Base-by-base conservation (phyloP, 2,113 vertebrate genomes). In the Cyprinodon brontotheroides region DNA sequence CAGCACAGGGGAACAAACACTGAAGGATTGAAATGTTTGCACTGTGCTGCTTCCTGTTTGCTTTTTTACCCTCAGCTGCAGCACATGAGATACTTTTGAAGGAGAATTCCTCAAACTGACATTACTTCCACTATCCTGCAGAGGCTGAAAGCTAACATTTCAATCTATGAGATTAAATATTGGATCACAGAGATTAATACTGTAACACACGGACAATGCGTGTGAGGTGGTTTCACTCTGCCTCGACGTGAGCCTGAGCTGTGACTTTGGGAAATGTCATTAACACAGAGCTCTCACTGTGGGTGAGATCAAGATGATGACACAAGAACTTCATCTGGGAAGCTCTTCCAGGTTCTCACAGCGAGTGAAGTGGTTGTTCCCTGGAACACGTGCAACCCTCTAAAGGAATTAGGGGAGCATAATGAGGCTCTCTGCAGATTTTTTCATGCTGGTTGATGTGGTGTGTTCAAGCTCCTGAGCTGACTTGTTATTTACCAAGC, bases 201-300 rank as follows among this genome's bases (percentile, higher is more conserved):
- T 38, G 29, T 61, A 50, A 5, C 15, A 38, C 48, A 65, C 12
- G n/a, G 38, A 60, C 57, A 85, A 53, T 12, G 72, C 11, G 68
- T 20, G 40, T 3, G 37, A 20, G 50, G 50, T 62, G 50, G 47
- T 62, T 67, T 14, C 36, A 40, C 78, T 80, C 79, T 65, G 78
- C 65, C 72, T 76, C 77, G 74, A 78, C 80, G 71, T 69, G 74
- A 83, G 80, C 75, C 68, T 77, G 61, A 45, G 13, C 20, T 43
- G n/a, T 85, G 91, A 85, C 84, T 89, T 91, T 90, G 81, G 39
- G 78, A 92, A 91, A 90, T 87, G 87, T 79, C 88, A 91, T 75
- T 77, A 79, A 80, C 77, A 80, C 70, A 15, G 39, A 86, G 74
- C 73, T 65, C 81, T 79, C 75, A 47, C 40, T 73, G 79, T 76